Evolutionary conservation across 2,797 vertebrate species (phyloP), one percentile per base, ranked within the genome.

Genomic region (Sparus aurata): DNA sequence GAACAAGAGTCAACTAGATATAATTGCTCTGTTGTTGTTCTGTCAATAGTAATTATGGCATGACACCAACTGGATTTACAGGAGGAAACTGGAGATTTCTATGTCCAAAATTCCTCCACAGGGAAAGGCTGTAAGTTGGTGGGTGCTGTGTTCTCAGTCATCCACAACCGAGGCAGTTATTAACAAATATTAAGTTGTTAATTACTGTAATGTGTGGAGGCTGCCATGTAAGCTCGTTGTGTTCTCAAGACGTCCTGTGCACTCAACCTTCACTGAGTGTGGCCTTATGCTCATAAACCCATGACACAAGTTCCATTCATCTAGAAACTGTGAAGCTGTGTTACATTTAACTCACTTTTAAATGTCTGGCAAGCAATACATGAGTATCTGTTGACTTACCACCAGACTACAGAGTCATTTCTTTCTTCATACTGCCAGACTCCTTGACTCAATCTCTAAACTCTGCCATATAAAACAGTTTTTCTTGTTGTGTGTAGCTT

Each of bases 11-110:
- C 69, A 79, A 79, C 79, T 65, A 59, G 79, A 79, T 69, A 57
- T 76, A 85, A 85, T 71, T 81, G 72, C 64, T 46, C 59, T 68
- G 52, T 71, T 87, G 81, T 78, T 80, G 54, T 62, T 79, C 69
- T 77, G 73, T 86, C 78, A 79, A 67, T 64, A 84, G 81, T 22
- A 87, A 64, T 85, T 74, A 84, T 38, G 11, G 46, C 17, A 45
- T 20, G 45, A 54, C 9, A 30, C 1, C 55, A 70, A 60, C 52
- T 70, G 52, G 54, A 86, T 85, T 79, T 68, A 80, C 45, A 12
- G 22, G 20, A 8, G 27, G 41, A 61, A 41, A 72, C 10, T 15
- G 30, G 65, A 66, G 43, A 73, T 64, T 54, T 66, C 12, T n/a
- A 16, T 3, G 13, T 54, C 20, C 2, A 52, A 55, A 61, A 73